Evolutionary conservation across 2,113 vertebrate species (phyloP).

Genomic region (Balaenoptera acutorostrata): DNA sequence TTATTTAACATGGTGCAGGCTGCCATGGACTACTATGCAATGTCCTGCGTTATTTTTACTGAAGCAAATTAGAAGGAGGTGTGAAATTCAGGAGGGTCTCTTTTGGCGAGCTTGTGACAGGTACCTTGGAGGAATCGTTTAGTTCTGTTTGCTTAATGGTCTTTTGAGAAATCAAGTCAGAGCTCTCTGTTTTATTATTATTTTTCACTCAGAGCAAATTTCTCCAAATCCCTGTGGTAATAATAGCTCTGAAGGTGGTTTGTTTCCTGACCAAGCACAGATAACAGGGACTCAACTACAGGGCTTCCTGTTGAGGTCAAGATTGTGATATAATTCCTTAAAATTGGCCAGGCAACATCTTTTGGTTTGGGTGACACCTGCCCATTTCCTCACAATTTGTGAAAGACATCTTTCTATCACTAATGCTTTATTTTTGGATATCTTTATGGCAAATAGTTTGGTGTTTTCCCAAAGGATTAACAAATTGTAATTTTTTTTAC

Average conservation of each 20-base stretch:
- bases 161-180: background rate
- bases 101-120: background rate
- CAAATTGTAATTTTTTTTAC: background rate
- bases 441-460: background rate
- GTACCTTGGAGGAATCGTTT: background rate
- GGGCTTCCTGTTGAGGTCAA: background rate
- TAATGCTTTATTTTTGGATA: background rate
- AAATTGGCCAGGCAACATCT: background rate
- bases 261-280: constrained; percentile 5
- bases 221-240: background rate
- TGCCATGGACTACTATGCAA: background rate
- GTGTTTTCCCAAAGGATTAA: background rate
- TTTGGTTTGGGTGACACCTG: background rate
- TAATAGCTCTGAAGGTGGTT: background rate
- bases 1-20: background rate
- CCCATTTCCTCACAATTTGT: background rate
- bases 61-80: background rate
- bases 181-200: background rate
- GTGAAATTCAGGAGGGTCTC: background rate
- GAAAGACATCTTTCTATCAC: background rate
- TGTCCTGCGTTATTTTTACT: background rate
- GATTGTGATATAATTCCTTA: background rate
- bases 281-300: background rate
- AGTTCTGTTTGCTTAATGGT: background rate
- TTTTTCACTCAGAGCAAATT: background rate